phyloP scores from a whole-genome alignment of 2,113 vertebrate species.

The Synchiropus splendidus region DNA sequence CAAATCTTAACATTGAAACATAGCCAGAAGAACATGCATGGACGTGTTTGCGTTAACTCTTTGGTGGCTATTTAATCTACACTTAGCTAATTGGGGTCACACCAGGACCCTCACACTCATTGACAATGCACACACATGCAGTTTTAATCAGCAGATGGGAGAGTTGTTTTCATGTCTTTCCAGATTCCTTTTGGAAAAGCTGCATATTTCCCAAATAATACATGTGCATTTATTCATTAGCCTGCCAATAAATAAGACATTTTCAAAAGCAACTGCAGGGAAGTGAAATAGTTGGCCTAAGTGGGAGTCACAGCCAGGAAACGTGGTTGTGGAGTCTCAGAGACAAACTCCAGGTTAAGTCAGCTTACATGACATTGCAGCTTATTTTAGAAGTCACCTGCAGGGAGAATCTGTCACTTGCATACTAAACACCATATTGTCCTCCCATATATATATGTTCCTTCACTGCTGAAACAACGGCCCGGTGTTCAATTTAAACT shows the following conservation, averaged over 20 bases:
- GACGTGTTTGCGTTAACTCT: no score
- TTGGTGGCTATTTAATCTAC: conserved; percentile 4
- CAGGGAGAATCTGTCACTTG: no score
- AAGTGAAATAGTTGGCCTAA: background rate
- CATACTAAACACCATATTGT: no score
- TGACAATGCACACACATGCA: conserved; percentile 10
- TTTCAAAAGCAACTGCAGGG: background rate
- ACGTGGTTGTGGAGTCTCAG: no score
- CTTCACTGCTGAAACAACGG: no score
- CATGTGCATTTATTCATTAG: background rate
- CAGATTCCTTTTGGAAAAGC: conserved; percentile 6
- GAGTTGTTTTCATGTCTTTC: conserved; percentile 10
- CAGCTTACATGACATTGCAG: no score
- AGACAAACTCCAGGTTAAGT: no score
- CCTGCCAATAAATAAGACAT: background rate
- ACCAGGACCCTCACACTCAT: conserved; percentile 13
- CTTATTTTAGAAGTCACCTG: no score
- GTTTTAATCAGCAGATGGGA: conserved; percentile 6
- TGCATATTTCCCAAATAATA: conserved; percentile 1
- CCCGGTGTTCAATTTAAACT: no score
- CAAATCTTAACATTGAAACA: conserved; percentile 9
- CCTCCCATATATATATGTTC: no score
- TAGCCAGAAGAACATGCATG: conserved; percentile 5
- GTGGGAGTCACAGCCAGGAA: no score
- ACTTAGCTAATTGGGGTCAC: conserved; percentile 17